phyloP scores from a whole-genome alignment of 2,113 vertebrate genomes.

The Cyprinodon variegatus region DNA sequence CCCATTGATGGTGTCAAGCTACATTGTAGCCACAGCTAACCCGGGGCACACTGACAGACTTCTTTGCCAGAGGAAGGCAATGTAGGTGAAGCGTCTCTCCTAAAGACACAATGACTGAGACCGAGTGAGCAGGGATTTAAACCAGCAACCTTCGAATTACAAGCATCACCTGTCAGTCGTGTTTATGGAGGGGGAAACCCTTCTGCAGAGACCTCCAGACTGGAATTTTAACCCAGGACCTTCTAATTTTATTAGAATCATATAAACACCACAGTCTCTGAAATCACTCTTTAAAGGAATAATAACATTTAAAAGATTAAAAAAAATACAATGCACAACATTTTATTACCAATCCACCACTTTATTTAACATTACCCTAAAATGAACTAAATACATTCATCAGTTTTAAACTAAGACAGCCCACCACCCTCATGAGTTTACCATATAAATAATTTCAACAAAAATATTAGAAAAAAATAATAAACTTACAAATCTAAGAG shows the following conservation, averaged over 20 bases:
- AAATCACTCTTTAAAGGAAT: background rate
- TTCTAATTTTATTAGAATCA: background rate
- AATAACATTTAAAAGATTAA: background rate
- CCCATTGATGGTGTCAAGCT: no score
- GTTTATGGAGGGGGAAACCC: no score
- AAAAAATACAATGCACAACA: background rate
- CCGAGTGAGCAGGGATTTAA: no score
- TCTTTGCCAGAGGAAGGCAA: no score
- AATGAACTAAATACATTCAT: conserved; percentile 67
- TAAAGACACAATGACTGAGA: no score
- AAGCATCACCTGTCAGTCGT: no score
- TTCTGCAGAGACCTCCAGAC: no score
- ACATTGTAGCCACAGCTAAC: no score
- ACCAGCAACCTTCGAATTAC: no score
- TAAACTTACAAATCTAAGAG: conserved; percentile 12
- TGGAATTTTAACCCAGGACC: no score
- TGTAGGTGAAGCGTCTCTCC: no score
- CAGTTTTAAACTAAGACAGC: conserved; percentile 36
- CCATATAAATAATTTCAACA: conserved; percentile 45
- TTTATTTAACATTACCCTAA: conserved; percentile 68
- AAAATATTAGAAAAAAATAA: conserved; percentile 23
- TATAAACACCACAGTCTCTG: background rate
- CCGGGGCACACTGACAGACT: no score
- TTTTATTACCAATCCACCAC: conserved; percentile 62
- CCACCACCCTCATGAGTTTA: conserved; percentile 59